Percentiles rank a stretch among this genome's conserved stretches.
Evolutionary conservation across 2,888 invertebrate species (phyloP).

Genomic region (Eudasyphora cyanicolor): DNA sequence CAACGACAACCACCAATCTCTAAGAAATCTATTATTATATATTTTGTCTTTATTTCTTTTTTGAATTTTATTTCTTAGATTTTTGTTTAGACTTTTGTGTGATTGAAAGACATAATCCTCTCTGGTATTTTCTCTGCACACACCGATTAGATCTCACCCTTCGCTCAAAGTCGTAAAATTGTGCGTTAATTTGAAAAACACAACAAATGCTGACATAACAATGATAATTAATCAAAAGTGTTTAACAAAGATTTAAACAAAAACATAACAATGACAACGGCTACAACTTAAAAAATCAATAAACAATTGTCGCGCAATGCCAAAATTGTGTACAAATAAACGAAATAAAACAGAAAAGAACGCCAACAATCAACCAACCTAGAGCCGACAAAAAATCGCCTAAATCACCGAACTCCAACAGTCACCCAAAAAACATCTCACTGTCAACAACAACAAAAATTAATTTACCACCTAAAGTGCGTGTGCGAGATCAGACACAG

Average conservation of each 20-base stretch:
- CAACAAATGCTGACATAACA: conserved; percentile 54
- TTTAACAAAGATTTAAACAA: conserved; percentile 45
- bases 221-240: conserved; percentile 52
- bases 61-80: background rate
- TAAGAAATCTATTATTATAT: background rate
- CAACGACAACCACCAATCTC: background rate
- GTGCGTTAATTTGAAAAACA: conserved; percentile 38
- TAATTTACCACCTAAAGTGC: conserved; percentile 42
- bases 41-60: background rate
- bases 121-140: conserved; percentile 28
- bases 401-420: background rate
- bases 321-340: conserved; percentile 7
- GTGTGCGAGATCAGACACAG: conserved; percentile 15
- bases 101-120: conserved; percentile 20
- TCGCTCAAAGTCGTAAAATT: background rate
- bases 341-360: background rate
- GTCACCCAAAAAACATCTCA: background rate
- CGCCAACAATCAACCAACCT: conserved; percentile 7
- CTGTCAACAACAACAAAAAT: background rate
- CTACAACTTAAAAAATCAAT: conserved; percentile 24
- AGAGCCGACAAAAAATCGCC: background rate
- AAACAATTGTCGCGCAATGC: conserved; percentile 49
- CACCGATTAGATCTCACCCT: too few species aligned
- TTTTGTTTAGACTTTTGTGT: background rate
- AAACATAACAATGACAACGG: conserved; percentile 23